Evolutionary conservation across 2,888 invertebrate species (phyloP), one percentile per base, ranked within the genome.

Genomic region (Schizotus pectinicornis): DNA sequence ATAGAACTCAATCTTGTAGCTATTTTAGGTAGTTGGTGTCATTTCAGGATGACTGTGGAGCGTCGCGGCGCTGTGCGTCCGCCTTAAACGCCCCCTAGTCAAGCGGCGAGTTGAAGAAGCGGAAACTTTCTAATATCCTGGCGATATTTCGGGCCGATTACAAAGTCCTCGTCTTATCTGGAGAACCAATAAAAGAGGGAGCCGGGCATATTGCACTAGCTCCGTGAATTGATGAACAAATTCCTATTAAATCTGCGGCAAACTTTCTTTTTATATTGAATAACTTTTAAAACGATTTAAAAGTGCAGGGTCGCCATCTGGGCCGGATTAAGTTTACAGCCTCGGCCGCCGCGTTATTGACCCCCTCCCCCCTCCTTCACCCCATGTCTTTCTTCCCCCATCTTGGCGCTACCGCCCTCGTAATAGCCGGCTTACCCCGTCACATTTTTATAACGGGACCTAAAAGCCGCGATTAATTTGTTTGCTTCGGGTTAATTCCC

Each of bases 151-250:
- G 62, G 57, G 65, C 43, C 66, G 66, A 69, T 70, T 67, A 67
- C 66, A 57, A 61, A 56, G 64, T 61, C 68, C 60, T 68, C 67
- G 65, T 68, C 66, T 67, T 65, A 68, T 71, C 67, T 62, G 50
- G 47, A 46, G 69, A 65, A 63, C 72, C 71, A 73, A 71, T 71
- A 73, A 73, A 72, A 69, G 65, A 62, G 66, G 70, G 62, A 57
- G 64, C 62, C 62, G 55, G 41, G 63, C 67, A 69, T 72, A 70
- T 71, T 73, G 67, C 70, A 70, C 72, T 67, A 69, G 73, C 78
- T 77, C 73, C 76, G 79, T 76, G 77, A 80, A 80, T 80, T 80
- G 80, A 80, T 80, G 80, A 80, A 79, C 80, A 79, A 79, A 79
- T 80, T 80, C 78, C 79, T 80, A 80, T 81, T 80, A 81, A 80